These are phyloP conservation scores for Pangasius krempfi DNA, from an alignment of 2,797 vertebrate genomes.

Conservation along the genomic window DNA sequence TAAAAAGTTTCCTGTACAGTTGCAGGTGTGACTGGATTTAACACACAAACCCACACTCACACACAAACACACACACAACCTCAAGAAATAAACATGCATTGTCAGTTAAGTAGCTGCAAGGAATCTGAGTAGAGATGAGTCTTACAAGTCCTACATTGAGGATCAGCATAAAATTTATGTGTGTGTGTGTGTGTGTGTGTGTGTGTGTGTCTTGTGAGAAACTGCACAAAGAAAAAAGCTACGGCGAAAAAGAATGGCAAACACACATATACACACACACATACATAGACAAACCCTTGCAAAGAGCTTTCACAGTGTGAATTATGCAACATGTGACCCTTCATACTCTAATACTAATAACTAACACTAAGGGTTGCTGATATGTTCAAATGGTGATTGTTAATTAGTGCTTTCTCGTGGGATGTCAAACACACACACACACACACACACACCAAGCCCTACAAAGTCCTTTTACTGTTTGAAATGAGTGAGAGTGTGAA, in stretches of 20 bases:
- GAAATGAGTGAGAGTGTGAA: background rate
- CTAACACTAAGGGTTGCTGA: background rate
- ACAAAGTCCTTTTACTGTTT: background rate
- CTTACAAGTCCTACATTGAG: conserved; percentile 69
- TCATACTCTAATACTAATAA: background rate
- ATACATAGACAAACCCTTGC: background rate
- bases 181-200: conserved; percentile 11
- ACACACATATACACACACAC: background rate
- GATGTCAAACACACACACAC: background rate
- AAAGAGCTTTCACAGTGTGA: background rate
- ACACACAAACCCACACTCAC: conserved; percentile 67
- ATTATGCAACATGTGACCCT: background rate
- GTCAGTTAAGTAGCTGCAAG: conserved; percentile 73
- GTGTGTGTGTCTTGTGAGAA: background rate
- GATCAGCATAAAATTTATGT: conserved; percentile 66
- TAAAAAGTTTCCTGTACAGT: conserved; percentile 77
- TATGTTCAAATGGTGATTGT: background rate
- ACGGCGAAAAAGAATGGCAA: background rate
- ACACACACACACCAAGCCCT: background rate
- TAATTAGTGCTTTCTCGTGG: background rate
- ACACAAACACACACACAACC: conserved; percentile 16
- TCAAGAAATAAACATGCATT: conserved; percentile 62
- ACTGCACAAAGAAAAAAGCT: background rate
- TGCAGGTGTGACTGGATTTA: conserved; percentile 81
- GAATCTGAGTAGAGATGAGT: conserved; percentile 77